These are phyloP conservation scores for Brachylomia viminalis DNA, from an alignment of 2,888 invertebrate genomes.

Conservation along the genomic window DNA sequence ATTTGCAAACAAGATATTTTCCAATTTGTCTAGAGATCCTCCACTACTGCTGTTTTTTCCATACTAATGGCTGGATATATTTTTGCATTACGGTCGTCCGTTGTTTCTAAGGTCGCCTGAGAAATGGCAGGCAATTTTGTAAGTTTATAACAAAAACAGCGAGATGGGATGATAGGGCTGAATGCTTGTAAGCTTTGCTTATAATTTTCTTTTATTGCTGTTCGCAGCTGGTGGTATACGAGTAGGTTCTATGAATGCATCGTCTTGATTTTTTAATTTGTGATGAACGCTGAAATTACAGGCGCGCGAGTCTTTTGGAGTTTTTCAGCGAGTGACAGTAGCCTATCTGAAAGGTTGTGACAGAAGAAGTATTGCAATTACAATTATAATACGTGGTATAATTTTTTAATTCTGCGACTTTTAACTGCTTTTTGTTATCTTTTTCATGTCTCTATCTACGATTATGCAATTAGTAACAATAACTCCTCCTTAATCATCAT, in stretches of 20 bases:
- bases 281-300: neutral
- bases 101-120: slow-evolving; percentile 75
- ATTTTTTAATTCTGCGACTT: neutral
- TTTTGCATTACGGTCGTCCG: slow-evolving; percentile 75
- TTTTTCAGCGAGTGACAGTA: neutral
- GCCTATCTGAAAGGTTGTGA: neutral
- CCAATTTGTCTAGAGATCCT: slow-evolving; percentile 79
- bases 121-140: slow-evolving; percentile 73
- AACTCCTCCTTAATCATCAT: neutral
- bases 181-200: slow-evolving; percentile 56
- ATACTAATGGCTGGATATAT: slow-evolving; percentile 77
- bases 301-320: neutral
- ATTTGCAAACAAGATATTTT: slow-evolving; percentile 83
- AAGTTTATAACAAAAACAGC: slow-evolving; percentile 70
- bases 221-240: slow-evolving; percentile 41
- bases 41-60: slow-evolving; percentile 70
- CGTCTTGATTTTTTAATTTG: slow-evolving; percentile 36
- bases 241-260: slow-evolving; percentile 54
- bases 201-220: slow-evolving; percentile 63
- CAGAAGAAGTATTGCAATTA: neutral
- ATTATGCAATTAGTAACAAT: neutral
- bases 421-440: neutral
- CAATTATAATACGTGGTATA: neutral
- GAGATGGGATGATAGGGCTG: slow-evolving; percentile 56
- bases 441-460: neutral